Base-by-base conservation (phyloP, 2,888 invertebrate species). In the Habrosyne pyritoides region DNA sequence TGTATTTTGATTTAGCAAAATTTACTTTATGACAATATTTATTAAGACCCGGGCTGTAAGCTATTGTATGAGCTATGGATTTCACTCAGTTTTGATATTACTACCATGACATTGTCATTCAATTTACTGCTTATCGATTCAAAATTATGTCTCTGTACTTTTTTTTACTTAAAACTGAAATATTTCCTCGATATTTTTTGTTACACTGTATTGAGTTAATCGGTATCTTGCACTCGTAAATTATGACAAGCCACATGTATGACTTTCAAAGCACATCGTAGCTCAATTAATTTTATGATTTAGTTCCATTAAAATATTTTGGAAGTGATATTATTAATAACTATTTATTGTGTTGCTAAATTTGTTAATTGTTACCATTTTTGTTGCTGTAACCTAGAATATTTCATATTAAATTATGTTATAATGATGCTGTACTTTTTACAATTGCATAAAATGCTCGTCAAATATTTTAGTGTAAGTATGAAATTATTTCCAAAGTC, bases 271-370 rank as follows among this genome's bases (percentile, higher is more conserved):
- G 14, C 12, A 47, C 22, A 21, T 50, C 14, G 2, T 54, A 54
- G 54, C 54, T 54, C 54, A 54, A 54, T 54, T 46, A 26, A 18
- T 26, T 53, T 22, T 36, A 52, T 21, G 10, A 42, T 49, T 54
- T 36, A n/a, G 26, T 50, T 12, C 50, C 50, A 46, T 36, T 54
- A 22, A 36, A 46, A 26, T 42, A 42, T 42, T 12, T 50, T 50
- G 36, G 36, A 46, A 54, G 54, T 54, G 54, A 54, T 54, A 54
- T 54, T 54, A 54, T 46, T 49, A 26, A 42, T 54, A 36, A 36
- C 33, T 33, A 18, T 53, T 53, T 18, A 28, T 53, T 36, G 36
- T 56, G 42, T 53, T 28, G 28, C 48, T 52, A 53, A 53, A 55
- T 55, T 33, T 28, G 21, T 47, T 52, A n/a, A 10, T 52, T 55